Evolutionary conservation across 2,888 invertebrate genomes (phyloP), one percentile per base, ranked within the genome.

Genomic region (Ophonus ardosiacus): DNA sequence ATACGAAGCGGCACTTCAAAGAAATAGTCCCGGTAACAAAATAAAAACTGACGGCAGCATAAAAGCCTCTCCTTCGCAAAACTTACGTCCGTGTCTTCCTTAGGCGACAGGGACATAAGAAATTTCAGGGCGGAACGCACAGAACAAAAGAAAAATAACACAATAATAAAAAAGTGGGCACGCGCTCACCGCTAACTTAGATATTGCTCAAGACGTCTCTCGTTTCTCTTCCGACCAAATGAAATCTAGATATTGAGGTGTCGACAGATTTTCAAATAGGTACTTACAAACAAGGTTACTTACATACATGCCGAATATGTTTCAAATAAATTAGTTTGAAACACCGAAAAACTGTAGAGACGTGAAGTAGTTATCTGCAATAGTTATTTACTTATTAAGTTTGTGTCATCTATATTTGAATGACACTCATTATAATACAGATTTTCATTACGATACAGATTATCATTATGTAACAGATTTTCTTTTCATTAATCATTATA

Each of bases 111-210:
- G 18, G 63, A 63, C 63, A 68, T 68, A 68, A 68, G 38, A 68
- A 68, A 68, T 68, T 38, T 68, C 68, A 68, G 31, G 15, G 63
- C 63, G 63, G 18, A 63, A 63, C 63, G 63, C 63, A 68, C 68
- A 68, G 38, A 68, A 68, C 68, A 68, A 68, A 68, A 68, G 38
- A 68, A 68, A 63, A 38, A 68, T 68, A 68, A 68, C 68, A 38
- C 68, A 68, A 68, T 68, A 68, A 68, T 38, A 68, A 68, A 63
- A 68, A 68, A 68, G 68, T 68, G 38, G 68, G 68, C 68, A 38
- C 68, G 63, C 63, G 63, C 18, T 63, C 31, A 68, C 38, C 15
- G 15, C 68, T 68, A 68, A 68, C 68, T 68, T 68, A 68, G 68
- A 68, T 68, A 68, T 68, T 68, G 63, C 63, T 18, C 21, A 63